These are phyloP conservation scores for Torymus tubicola DNA, from an alignment of 2,888 invertebrate genomes.

Conservation along the genomic window DNA sequence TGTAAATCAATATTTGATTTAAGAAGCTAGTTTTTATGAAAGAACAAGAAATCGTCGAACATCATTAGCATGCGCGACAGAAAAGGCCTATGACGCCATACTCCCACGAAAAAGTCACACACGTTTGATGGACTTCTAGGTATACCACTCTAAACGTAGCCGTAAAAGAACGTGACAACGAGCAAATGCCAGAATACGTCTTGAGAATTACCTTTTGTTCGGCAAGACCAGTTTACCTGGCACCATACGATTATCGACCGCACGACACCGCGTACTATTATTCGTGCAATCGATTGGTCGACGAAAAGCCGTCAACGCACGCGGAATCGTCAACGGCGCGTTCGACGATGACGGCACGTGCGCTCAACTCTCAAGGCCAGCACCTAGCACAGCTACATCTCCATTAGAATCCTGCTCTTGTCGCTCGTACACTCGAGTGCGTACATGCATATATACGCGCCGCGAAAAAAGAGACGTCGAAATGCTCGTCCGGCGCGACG, in stretches of 20 bases:
- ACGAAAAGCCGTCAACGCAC: not conserved
- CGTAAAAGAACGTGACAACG: not conserved
- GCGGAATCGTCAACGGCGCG: not conserved
- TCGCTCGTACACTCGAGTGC: not conserved
- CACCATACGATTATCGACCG: not conserved
- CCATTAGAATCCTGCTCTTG: conserved; percentile 22
- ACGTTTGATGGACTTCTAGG: not conserved
- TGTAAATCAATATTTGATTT: too few relatives aligned
- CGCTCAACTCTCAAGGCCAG: not conserved
- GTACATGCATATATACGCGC: not conserved
- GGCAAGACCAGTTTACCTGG: conserved; percentile 11
- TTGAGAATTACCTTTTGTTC: conserved; percentile 6
- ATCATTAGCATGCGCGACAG: too few relatives aligned
- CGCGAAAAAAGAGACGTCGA: not conserved
- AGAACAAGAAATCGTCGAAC: too few relatives aligned
- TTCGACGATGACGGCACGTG: too few relatives aligned
- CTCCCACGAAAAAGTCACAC: conserved; percentile 4
- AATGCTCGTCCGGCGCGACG: not conserved
- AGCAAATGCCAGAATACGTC: conserved; percentile 1
- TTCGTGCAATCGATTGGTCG: not conserved
- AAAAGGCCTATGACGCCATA: not conserved
- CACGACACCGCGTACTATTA: not conserved
- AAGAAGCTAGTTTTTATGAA: too few relatives aligned
- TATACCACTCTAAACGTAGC: not conserved
- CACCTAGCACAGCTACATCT: not conserved